Evolutionary conservation across 2,113 vertebrate genomes (phyloP), one percentile per base, ranked within the genome.

Genomic region (Hucho hucho): DNA sequence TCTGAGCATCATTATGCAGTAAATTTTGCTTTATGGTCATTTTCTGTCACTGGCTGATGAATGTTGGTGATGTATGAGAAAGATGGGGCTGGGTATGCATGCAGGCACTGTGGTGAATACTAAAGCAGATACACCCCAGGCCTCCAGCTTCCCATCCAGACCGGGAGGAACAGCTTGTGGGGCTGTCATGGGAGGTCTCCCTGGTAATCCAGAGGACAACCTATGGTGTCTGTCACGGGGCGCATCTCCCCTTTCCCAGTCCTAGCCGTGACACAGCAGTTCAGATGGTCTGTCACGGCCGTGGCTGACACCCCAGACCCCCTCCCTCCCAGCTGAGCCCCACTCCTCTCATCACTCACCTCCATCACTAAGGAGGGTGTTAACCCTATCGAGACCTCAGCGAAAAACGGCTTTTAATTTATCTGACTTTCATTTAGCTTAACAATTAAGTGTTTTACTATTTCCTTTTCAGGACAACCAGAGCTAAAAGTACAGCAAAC

Each of bases 21-120:
- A 82, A 83, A 84, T 84, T 18, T 75, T 76, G 63, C 85, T 87
- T 87, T 81, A 81, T 77, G 68, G 75, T 81, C 79, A 77, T 79
- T 85, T 84, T 78, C 66, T 84, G 79, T 83, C 75, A 75, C 64
- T 65, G 77, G 64, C 43, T 72, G 67, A 53, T 64, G 24, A 69
- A 58, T 46, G 11, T 72, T 61, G 37, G 73, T 72, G 79, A 43
- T 72, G 73, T 76, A 75, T 53, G 43, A 43, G 65, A 47, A 26
- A 43, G 28, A 20, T 56, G 64, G 6, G 72, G 71, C 37, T 58
- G 25, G 67, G 9, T 66, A 11, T 47, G 29, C 29, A 9, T 37
- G 43, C 61, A 24, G 61, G 29, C 46, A 2, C 63, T 37, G 43
- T 25, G 6, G 28, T 63, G 64, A n/a, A 69, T 73, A 59, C 56